Base-by-base conservation (phyloP, 2,888 invertebrate genomes). In the Eurois occulta region DNA sequence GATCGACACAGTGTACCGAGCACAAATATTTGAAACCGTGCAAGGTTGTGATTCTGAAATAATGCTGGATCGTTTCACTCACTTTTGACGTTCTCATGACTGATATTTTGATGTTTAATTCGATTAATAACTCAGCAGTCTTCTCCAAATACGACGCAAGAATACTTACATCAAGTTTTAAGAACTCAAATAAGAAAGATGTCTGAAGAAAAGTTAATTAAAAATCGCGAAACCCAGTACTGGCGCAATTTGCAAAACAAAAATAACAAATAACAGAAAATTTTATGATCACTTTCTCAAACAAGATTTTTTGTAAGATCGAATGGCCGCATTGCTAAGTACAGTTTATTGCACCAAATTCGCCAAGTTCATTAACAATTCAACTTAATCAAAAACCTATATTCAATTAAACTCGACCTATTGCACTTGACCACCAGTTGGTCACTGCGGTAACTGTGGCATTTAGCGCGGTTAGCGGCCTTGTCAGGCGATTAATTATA, bases 1-100 rank as follows among this genome's bases (percentile, higher is more conserved):
- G 92, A 85, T 96, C 96, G 10, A 86, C 78, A 68, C 83, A 91
- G 87, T 91, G 91, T 55, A 74, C 89, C 24, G 94, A 92, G 24
- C 76, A 86, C 43, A 96, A 86, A 90, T 96, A 96, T 85, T 96
- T 96, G 79, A 96, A 96, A 11, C 96, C 96, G 71, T 96, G 96
- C 18, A 96, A 84, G 0, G 96, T 96, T 0, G 96, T 96, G 0
- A 92, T 92, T 69, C 89, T 89, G 58, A 93, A 92, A 77, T 94
- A 96, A 2, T 93, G 90, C 46, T 85, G 89, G 18, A 94, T 80
- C 0, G 90, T 90, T 32, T 85, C 79, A 52, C 74, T 79, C 11
- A 90, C 65, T 2, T 88, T 85, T 3, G 86, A 72, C 4, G 69
- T 80, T 58, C 24, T 86, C 78, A 86, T 90, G 82, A 81, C 21